Evolutionary conservation across 1,140 invertebrate genomes (phyloP), one percentile per base, ranked within the genome.

Genomic region (Apis cerana): DNA sequence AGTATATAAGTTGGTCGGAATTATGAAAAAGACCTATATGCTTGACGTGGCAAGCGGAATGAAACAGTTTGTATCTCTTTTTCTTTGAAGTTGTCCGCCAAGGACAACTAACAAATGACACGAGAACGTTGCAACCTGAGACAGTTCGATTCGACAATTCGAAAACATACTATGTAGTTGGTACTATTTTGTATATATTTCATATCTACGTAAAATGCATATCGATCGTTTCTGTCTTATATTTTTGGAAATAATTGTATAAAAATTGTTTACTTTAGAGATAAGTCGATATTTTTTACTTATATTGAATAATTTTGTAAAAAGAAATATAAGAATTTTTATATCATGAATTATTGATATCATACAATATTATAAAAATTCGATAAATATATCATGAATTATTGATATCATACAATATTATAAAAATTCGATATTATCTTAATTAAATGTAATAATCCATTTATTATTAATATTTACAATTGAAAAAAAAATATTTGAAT

Each of bases 51-150:
- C 15, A 61, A 70, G 27, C 3, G 48, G 64, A 76, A 82, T 70
- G 56, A 56, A 70, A 82, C 23, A 78, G 67, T 78, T 82, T 2
- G 9, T 77, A 48, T 82, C 58, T 43, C 67, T n/a, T 82, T 75
- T 82, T 65, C 75, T 82, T 77, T 82, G 50, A 77, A 54, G 33
- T 78, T n/a, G 27, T 7, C 33, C 52, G 75, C 43, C 75, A 78
- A 82, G 81, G 81, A 78, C 59, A 78, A n/a, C 33, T 77, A 58
- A 71, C 58, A 82, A 78, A 82, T 56, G 58, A 65, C 52, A 19
- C 61, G 58, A 71, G 81, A 78, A 71, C 54, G 56, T 17, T 48
- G 81, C 13, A 61, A 62, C 43, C 15, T 21, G 7, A 48, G 21
- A 27, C 58, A 12, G 0, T 56, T 19, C 43, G 50, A 82, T 56